Conservation (phyloP, 2,888 invertebrate genomes). For the Hylaea fasciaria region DNA sequence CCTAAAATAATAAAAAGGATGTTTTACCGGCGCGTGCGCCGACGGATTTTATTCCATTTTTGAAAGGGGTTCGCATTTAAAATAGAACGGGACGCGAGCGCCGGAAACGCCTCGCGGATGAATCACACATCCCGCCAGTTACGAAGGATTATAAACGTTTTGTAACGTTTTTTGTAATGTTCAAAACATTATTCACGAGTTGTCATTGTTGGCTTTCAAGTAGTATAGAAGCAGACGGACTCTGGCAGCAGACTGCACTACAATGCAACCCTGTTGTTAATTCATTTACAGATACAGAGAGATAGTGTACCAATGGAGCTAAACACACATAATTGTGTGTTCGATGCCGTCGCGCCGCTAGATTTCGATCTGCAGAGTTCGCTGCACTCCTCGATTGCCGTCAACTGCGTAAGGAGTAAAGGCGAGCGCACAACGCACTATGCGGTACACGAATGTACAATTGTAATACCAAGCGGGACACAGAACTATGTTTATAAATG, state of each 20-base stretch:
- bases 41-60: conserved; percentile 79
- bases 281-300: not conserved
- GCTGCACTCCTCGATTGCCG: conserved; percentile 34
- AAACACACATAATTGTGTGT: conserved; percentile 14
- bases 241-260: too few relatives aligned
- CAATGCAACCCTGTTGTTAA: too few relatives aligned
- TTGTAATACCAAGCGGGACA: too few relatives aligned
- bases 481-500: too few relatives aligned
- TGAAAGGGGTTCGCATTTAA: conserved; percentile 78
- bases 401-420: conserved; percentile 29
- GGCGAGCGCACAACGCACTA: conserved; percentile 16
- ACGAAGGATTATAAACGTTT: conserved; percentile 40
- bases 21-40: conserved; percentile 57
- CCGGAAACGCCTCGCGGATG: conserved; percentile 77
- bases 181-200: not conserved
- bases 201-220: not conserved
- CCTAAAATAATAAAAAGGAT: conserved; percentile 78
- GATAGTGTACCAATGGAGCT: too few relatives aligned
- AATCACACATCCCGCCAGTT: conserved; percentile 62
- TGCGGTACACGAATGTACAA: not conserved
- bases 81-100: conserved; percentile 74
- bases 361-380: conserved; percentile 39
- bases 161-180: conserved; percentile 33
- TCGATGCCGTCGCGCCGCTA: conserved; percentile 30
- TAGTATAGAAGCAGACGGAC: too few relatives aligned